Conservation (phyloP, 2,797 vertebrate genomes). For the Sebastes trivittatus region DNA sequence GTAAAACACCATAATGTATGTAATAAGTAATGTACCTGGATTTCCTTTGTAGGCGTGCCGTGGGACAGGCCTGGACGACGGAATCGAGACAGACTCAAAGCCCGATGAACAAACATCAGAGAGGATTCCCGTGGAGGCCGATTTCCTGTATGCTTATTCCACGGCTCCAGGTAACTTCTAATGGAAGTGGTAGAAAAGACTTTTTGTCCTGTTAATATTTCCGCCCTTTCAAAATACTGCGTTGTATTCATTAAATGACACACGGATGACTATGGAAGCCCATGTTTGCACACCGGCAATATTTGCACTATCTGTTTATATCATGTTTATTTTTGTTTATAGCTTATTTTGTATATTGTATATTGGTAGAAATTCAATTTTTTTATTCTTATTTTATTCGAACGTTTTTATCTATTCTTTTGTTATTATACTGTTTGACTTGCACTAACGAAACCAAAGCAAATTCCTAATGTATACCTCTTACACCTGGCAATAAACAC, state of each 20-base stretch:
- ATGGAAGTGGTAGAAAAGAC: neutral
- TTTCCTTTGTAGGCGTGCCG: constrained; percentile 84
- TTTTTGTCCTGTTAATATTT: neutral
- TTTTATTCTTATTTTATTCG: too few species aligned
- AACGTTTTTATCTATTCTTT: too few species aligned
- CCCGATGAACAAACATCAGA: constrained; percentile 46
- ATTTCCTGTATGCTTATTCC: constrained; percentile 93
- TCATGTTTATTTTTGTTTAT: too few species aligned
- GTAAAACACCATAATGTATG: neutral
- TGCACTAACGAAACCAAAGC: too few species aligned
- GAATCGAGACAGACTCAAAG: constrained; percentile 25
- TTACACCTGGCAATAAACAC: too few species aligned
- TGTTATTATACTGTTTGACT: too few species aligned
- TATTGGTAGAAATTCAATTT: too few species aligned
- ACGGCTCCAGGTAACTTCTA: constrained; percentile 88
- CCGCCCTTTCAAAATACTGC: neutral
- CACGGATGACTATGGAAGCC: too few species aligned
- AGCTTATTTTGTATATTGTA: too few species aligned
- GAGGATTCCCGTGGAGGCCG: constrained; percentile 93
- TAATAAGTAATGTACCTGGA: neutral
- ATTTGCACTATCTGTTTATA: too few species aligned
- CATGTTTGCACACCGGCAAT: too few species aligned
- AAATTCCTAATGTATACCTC: too few species aligned
- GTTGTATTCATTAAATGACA: neutral
- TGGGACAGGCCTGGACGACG: constrained; percentile 83